These are phyloP conservation scores for Eupithecia exiguata DNA, from an alignment of 2,888 invertebrate species.

Conservation along the genomic window DNA sequence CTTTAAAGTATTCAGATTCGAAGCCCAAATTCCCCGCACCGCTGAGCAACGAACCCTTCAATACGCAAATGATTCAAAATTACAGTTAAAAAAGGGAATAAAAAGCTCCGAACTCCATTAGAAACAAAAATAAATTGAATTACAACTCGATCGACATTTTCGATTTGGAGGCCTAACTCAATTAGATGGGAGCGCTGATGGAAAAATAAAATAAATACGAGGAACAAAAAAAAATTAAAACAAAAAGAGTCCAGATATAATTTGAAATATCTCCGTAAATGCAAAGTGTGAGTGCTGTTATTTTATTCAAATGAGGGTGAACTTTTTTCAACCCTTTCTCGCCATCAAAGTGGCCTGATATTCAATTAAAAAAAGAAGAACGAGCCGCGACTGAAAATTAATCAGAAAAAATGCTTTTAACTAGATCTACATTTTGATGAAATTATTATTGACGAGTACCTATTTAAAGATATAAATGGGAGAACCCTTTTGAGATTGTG, in stretches of 20 bases:
- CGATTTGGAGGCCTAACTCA: conserved; percentile 83
- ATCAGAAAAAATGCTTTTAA: conserved; percentile 85
- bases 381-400: conserved; percentile 82
- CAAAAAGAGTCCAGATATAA: conserved; percentile 83
- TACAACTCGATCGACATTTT: conserved; percentile 83
- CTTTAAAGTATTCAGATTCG: conserved; percentile 49
- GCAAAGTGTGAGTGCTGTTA: conserved; percentile 84
- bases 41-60: conserved; percentile 64
- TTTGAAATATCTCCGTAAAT: conserved; percentile 84
- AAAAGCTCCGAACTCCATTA: conserved; percentile 80
- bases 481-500: conserved; percentile 71
- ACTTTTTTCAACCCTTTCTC: conserved; percentile 82
- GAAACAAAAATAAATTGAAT: conserved; percentile 84
- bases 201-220: conserved; percentile 84
- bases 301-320: conserved; percentile 84
- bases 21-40: conserved; percentile 51
- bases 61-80: conserved; percentile 75
- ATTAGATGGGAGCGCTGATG: conserved; percentile 82
- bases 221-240: conserved; percentile 80
- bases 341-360: conserved; percentile 84
- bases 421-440: conserved; percentile 85
- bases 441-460: conserved; percentile 81
- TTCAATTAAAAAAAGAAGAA: conserved; percentile 84
- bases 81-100: conserved; percentile 71
- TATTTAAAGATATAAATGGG: conserved; percentile 70